Conservation (phyloP, 2,888 invertebrate species). For the Lepidocyrtoides sp. region DNA sequence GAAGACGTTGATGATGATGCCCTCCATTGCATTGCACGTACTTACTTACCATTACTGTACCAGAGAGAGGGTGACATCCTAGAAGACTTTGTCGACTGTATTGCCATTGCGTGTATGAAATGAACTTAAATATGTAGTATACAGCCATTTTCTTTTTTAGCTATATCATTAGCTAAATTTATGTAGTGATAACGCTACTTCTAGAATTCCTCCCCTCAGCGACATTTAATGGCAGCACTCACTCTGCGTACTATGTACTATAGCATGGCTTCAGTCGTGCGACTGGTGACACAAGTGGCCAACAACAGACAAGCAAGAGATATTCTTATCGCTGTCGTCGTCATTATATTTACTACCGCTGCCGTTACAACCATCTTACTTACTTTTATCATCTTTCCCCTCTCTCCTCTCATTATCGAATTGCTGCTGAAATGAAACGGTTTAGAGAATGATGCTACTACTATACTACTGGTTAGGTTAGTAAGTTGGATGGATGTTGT, state of each 20-base stretch:
- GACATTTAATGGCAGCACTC: no score
- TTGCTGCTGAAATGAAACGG: not conserved
- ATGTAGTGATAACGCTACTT: conserved; percentile 13
- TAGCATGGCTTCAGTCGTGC: not conserved
- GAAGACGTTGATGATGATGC: not conserved
- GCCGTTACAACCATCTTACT: not conserved
- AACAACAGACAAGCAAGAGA: conserved; percentile 5
- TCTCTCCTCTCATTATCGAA: conserved; percentile 33
- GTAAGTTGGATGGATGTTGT: no score
- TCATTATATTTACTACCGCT: conserved; percentile 40
- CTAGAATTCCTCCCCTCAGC: not conserved
- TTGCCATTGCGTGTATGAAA: not conserved
- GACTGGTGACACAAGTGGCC: not conserved
- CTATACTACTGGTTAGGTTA: not conserved
- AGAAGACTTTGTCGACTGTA: no score
- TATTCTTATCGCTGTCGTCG: conserved; percentile 40
- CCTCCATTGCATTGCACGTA: not conserved
- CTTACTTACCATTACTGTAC: not conserved
- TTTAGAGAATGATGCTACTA: not conserved
- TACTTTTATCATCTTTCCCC: conserved; percentile 26
- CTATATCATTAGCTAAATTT: conserved; percentile 24
- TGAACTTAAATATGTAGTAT: not conserved
- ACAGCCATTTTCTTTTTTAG: not conserved
- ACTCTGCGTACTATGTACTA: no score
- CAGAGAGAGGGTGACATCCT: no score